These are phyloP conservation scores for Neogale vison DNA, from an alignment of 2,113 vertebrate species.

Conservation along the genomic window DNA sequence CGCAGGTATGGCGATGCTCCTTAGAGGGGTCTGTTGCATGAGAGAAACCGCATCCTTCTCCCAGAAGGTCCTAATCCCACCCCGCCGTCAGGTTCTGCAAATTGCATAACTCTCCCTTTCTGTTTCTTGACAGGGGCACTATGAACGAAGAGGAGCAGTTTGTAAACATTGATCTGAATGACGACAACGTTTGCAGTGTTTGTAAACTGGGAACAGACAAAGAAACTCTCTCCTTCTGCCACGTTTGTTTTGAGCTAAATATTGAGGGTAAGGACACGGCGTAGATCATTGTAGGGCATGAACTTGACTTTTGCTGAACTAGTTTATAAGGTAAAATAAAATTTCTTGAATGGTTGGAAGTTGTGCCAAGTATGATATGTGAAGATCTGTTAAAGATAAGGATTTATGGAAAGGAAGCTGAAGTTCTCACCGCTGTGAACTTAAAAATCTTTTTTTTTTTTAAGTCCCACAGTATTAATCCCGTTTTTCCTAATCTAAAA, in stretches of 20 bases:
- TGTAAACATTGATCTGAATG: constrained; percentile 97
- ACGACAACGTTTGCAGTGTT: constrained; percentile 97
- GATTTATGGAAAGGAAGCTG: constrained; percentile 1
- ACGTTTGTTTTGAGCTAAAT: constrained; percentile 96
- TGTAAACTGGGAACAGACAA: constrained; percentile 97
- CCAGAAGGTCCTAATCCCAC: background rate
- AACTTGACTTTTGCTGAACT: background rate
- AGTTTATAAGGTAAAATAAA: background rate
- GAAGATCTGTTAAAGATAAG: background rate
- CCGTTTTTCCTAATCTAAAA: background rate
- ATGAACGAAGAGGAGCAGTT: constrained; percentile 99
- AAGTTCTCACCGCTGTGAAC: background rate
- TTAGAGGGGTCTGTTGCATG: background rate
- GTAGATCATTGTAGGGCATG: rapidly evolving
- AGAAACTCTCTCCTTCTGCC: constrained; percentile 97
- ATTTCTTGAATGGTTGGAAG: background rate
- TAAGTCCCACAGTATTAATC: background rate
- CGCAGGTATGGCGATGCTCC: background rate
- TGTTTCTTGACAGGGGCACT: constrained; percentile 80
- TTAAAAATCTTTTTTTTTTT: background rate
- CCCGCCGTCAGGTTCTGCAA: background rate
- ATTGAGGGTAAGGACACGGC: constrained; percentile 91
- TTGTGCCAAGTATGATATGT: background rate
- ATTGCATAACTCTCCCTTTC: constrained; percentile 35
- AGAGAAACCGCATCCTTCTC: background rate